phyloP scores from a whole-genome alignment of 35 echinoderm and acorn worm species.

The Holothuria glaberrima region DNA sequence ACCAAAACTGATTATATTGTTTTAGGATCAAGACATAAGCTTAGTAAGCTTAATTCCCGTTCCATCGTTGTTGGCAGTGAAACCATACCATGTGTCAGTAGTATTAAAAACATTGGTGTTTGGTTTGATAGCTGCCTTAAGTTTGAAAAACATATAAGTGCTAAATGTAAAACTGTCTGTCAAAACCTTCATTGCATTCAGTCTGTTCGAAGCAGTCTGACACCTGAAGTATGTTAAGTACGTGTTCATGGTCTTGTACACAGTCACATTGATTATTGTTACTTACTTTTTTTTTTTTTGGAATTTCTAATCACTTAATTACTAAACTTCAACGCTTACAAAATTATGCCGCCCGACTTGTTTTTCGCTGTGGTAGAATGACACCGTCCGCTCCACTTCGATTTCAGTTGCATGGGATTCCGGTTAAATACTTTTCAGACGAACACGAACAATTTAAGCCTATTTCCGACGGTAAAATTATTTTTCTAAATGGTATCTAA shows the following conservation, averaged over 20 bases:
- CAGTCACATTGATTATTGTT: constrained; percentile 12
- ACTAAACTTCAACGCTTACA: too few relatives aligned
- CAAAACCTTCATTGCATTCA: background rate
- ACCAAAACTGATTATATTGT: constrained; percentile 19
- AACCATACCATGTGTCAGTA: background rate
- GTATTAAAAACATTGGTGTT: constrained; percentile 9
- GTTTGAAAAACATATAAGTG: background rate
- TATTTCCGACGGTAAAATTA: too few relatives aligned
- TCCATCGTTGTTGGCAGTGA: background rate
- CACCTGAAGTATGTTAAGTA: background rate
- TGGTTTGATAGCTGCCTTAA: background rate
- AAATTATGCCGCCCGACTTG: too few relatives aligned
- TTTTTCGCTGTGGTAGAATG: background rate
- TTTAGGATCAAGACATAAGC: background rate
- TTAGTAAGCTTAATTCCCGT: background rate
- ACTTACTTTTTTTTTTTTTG: background rate
- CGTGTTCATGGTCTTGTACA: constrained; percentile 13
- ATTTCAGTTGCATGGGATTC: background rate
- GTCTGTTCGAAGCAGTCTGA: too few relatives aligned
- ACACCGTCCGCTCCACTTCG: background rate
- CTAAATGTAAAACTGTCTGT: constrained; percentile 20
- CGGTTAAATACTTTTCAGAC: too few relatives aligned
- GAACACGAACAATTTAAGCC: too few relatives aligned
- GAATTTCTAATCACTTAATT: background rate
- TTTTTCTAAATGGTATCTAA: too few relatives aligned